A percentile compares a stretch with the other conserved stretches of the same genome.
phyloP scores from a whole-genome alignment of 2,888 invertebrate genomes.

The Ormia ochracea region DNA sequence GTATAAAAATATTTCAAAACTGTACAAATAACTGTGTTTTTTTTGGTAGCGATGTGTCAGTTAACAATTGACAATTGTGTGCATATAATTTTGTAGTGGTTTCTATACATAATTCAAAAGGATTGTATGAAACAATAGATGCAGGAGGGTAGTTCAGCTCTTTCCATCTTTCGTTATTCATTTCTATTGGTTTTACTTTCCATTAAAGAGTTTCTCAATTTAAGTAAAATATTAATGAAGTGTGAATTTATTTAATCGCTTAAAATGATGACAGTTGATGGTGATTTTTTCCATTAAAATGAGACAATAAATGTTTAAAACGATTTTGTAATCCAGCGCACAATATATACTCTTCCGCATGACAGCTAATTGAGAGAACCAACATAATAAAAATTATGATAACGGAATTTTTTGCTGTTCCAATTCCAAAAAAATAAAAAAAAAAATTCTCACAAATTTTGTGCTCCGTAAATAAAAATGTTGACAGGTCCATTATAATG shows the following conservation, averaged over 20 bases:
- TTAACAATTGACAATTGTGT: constrained; percentile 22
- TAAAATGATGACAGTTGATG: constrained; percentile 55
- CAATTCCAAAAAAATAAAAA: no score
- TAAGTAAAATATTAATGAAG: constrained; percentile 54
- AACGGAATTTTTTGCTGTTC: constrained; percentile 7
- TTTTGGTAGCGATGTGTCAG: constrained; percentile 27
- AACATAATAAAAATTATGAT: constrained; percentile 24
- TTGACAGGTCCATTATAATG: constrained; percentile 74
- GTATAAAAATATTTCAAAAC: constrained; percentile 3
- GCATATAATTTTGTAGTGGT: constrained; percentile 15
- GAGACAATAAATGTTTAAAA: constrained; percentile 38
- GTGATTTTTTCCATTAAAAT: constrained; percentile 47
- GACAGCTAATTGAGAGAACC: constrained; percentile 57
- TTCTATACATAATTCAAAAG: constrained; percentile 14
- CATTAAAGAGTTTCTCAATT: background rate
- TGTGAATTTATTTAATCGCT: constrained; percentile 59
- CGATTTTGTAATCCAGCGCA: background rate
- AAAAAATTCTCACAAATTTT: constrained; percentile 45
- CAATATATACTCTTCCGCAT: background rate
- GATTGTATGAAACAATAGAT: constrained; percentile 21
- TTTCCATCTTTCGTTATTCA: background rate
- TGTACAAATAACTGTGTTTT: constrained; percentile 30
- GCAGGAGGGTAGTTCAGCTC: constrained; percentile 2
- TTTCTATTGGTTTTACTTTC: background rate
- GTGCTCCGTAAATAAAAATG: background rate